A percentile compares a stretch with the other conserved stretches of the same genome.
These are phyloP conservation scores for Exocentrus adspersus DNA, from an alignment of 2,888 invertebrate species.

Conservation along the genomic window DNA sequence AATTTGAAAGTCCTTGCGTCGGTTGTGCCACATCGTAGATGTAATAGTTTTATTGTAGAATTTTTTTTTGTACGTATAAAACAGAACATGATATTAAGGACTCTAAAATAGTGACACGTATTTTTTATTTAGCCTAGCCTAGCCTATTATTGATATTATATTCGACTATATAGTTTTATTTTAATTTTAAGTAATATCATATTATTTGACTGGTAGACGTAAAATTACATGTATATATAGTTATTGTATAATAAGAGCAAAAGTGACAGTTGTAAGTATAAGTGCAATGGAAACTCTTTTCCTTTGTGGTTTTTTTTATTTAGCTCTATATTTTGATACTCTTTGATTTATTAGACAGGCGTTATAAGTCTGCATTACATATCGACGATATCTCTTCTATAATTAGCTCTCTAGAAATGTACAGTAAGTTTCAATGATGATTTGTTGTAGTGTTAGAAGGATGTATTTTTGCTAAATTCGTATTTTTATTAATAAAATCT, in stretches of 20 bases:
- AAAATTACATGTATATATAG: slow-evolving; percentile 31
- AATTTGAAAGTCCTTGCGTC: too few relatives aligned
- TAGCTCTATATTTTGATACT: slow-evolving; percentile 60
- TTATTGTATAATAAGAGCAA: slow-evolving; percentile 29
- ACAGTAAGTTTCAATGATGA: slow-evolving; percentile 47
- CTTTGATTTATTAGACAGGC: slow-evolving; percentile 53
- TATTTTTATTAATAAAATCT: not conserved
- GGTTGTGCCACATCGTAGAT: too few relatives aligned
- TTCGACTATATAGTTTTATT: slow-evolving; percentile 26
- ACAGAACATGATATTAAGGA: too few relatives aligned
- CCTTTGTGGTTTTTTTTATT: slow-evolving; percentile 49
- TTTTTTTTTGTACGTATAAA: too few relatives aligned
- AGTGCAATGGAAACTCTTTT: slow-evolving; percentile 58
- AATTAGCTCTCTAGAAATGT: slow-evolving; percentile 56
- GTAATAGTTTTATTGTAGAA: too few relatives aligned
- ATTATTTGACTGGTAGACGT: slow-evolving; percentile 41
- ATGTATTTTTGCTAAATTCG: slow-evolving; percentile 48
- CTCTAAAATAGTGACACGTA: too few relatives aligned
- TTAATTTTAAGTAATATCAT: slow-evolving; percentile 31
- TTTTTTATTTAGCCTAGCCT: slow-evolving; percentile 16
- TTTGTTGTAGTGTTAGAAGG: slow-evolving; percentile 43
- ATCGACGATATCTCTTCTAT: slow-evolving; percentile 59
- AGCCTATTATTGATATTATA: slow-evolving; percentile 21
- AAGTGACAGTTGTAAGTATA: slow-evolving; percentile 45
- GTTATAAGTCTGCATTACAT: slow-evolving; percentile 56